Evolutionary conservation across 2,113 vertebrate genomes (phyloP).

Genomic region (Poeciliopsis turrubarensis): DNA sequence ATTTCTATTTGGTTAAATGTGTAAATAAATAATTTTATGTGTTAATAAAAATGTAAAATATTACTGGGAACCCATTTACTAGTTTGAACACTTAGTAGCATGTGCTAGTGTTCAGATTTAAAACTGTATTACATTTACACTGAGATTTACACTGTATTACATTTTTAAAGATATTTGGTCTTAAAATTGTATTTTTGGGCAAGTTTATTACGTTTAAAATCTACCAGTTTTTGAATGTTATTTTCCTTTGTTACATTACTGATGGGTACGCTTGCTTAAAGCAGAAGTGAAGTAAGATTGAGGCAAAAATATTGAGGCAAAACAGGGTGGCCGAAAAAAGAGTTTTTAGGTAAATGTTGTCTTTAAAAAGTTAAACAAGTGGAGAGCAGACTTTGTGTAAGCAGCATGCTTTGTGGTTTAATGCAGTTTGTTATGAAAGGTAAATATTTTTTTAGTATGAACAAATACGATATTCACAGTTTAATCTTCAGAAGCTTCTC

Average conservation of each 20-base stretch:
- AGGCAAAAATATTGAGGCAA: too few relatives aligned
- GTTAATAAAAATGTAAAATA: background rate
- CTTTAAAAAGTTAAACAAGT: too few relatives aligned
- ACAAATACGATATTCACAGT: background rate
- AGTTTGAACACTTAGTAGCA: background rate
- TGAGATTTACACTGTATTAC: too few relatives aligned
- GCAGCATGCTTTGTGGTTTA: background rate
- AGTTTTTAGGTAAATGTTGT: background rate
- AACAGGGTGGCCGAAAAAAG: too few relatives aligned
- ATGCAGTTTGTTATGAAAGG: background rate
- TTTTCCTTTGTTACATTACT: background rate
- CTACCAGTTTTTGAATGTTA: background rate
- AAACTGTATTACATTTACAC: background rate
- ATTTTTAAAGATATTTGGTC: background rate
- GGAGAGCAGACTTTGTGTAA: slow-evolving; percentile 1
- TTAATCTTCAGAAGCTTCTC: background rate
- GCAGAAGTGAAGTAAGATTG: too few relatives aligned
- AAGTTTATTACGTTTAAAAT: background rate
- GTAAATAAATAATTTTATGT: background rate
- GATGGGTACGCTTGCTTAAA: too few relatives aligned
- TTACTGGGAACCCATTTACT: background rate
- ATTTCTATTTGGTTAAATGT: background rate
- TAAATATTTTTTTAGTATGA: background rate
- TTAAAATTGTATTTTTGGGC: background rate
- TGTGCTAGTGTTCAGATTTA: background rate